phyloP scores from a whole-genome alignment of 2,113 vertebrate species.

The Ovis canadensis region DNA sequence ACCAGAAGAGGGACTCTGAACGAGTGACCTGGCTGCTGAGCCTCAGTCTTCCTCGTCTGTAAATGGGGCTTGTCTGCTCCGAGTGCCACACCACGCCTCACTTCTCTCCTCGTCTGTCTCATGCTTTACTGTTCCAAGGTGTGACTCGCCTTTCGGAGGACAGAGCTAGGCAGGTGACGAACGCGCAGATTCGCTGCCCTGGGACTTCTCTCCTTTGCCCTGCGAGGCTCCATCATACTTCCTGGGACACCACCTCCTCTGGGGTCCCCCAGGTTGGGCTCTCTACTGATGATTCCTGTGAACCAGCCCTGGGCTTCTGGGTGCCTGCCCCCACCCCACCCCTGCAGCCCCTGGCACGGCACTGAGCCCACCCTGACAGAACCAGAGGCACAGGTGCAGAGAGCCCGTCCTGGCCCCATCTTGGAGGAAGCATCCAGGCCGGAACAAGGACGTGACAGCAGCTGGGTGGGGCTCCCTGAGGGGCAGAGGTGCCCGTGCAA shows the following conservation, averaged over 20 bases:
- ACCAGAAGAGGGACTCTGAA: neutral
- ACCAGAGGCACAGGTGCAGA: fast-evolving
- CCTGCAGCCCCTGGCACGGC: neutral
- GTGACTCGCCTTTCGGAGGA: neutral
- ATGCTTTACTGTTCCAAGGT: neutral
- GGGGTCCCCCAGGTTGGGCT: neutral
- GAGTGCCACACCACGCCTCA: fast-evolving
- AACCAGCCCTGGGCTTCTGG: neutral
- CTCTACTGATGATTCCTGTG: neutral
- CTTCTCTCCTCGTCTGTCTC: neutral
- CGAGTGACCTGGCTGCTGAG: neutral
- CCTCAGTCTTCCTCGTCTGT: neutral
- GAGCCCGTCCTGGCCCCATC: neutral
- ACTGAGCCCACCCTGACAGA: fast-evolving
- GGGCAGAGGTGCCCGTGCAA: neutral
- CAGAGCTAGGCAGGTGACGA: neutral
- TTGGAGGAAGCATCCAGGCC: neutral
- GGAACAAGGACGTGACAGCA: neutral
- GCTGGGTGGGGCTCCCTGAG: neutral
- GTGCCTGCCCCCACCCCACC: fast-evolving
- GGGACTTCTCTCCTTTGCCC: neutral
- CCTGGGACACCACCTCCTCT: fast-evolving
- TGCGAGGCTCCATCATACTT: neutral
- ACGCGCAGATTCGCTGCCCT: neutral
- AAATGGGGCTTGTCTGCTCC: neutral